A percentile compares a stretch with the other conserved stretches of the same genome.
These are phyloP conservation scores for Pogona vitticeps DNA, from an alignment of 2,113 vertebrate species.

Conservation along the genomic window DNA sequence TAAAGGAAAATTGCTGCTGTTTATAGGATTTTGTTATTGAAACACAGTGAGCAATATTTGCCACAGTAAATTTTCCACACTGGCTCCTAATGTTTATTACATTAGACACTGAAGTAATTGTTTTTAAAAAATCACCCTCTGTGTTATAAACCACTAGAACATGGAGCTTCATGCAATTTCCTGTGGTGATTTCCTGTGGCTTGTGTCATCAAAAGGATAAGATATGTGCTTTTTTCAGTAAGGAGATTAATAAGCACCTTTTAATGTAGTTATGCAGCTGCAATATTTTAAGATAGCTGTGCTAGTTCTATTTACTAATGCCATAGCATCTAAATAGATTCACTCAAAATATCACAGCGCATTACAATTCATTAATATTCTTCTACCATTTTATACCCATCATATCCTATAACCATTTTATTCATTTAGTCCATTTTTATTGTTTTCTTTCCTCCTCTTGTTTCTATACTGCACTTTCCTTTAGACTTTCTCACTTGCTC, in stretches of 20 bases:
- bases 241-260: constrained; percentile 23
- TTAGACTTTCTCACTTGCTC: too few species aligned
- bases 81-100: constrained; percentile 32
- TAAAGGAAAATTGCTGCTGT: constrained; percentile 4
- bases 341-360: neutral
- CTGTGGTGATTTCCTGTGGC: constrained; percentile 41
- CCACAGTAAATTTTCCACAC: constrained; percentile 13
- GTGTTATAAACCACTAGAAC: constrained; percentile 39
- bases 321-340: constrained; percentile 10
- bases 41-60: constrained; percentile 9
- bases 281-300: constrained; percentile 32
- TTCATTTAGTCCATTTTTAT: too few species aligned
- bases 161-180: constrained; percentile 54
- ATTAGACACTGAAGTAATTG: constrained; percentile 32
- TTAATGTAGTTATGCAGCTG: constrained; percentile 36
- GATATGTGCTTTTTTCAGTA: constrained; percentile 33
- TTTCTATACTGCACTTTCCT: too few species aligned
- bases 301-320: constrained; percentile 8
- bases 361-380: constrained; percentile 31
- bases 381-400: too few species aligned
- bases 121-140: constrained; percentile 32
- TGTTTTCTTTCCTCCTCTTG: too few species aligned
- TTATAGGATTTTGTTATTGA: constrained; percentile 43
- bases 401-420: too few species aligned
- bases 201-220: constrained; percentile 38